Evolutionary conservation across 2,888 invertebrate species (phyloP).

Genomic region (Drosophila borealis): DNA sequence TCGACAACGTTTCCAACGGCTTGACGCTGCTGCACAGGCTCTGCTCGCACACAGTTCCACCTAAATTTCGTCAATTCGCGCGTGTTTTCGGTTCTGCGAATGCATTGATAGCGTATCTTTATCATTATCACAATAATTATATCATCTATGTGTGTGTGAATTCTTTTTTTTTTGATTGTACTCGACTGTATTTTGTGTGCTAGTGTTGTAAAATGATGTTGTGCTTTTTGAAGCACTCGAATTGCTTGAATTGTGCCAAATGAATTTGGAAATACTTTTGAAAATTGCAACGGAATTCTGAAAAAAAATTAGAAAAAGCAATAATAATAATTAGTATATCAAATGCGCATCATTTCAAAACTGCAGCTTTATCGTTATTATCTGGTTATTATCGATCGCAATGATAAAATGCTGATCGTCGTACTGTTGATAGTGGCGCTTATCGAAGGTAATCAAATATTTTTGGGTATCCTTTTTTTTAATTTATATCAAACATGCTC

Average conservation of each 20-base stretch:
- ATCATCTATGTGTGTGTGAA: conserved; percentile 2
- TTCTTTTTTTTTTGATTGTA: conserved; percentile 23
- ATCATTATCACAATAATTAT: background rate
- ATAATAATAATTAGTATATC: conserved; percentile 8
- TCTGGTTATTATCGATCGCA: conserved; percentile 65
- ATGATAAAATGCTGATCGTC: conserved; percentile 82
- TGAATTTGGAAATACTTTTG: conserved; percentile 11
- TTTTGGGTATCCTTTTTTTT: background rate
- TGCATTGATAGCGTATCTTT: conserved; percentile 6
- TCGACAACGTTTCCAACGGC: conserved; percentile 68
- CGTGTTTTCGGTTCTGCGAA: conserved; percentile 27
- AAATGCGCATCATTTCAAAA: conserved; percentile 61
- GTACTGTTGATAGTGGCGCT: conserved; percentile 75
- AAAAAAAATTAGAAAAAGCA: background rate
- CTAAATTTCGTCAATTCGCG: conserved; percentile 14
- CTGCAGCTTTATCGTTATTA: conserved; percentile 62
- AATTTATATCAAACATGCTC: background rate
- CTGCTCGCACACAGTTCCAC: conserved; percentile 3
- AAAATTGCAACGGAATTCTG: background rate
- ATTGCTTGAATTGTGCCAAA: conserved; percentile 15
- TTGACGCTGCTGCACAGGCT: conserved; percentile 29
- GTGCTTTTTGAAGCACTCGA: conserved; percentile 11
- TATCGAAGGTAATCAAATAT: conserved; percentile 75
- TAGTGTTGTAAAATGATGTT: conserved; percentile 16
- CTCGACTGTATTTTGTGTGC: conserved; percentile 21